These are phyloP conservation scores for Phlogophora meticulosa DNA, from an alignment of 2,888 invertebrate species.

Conservation along the genomic window DNA sequence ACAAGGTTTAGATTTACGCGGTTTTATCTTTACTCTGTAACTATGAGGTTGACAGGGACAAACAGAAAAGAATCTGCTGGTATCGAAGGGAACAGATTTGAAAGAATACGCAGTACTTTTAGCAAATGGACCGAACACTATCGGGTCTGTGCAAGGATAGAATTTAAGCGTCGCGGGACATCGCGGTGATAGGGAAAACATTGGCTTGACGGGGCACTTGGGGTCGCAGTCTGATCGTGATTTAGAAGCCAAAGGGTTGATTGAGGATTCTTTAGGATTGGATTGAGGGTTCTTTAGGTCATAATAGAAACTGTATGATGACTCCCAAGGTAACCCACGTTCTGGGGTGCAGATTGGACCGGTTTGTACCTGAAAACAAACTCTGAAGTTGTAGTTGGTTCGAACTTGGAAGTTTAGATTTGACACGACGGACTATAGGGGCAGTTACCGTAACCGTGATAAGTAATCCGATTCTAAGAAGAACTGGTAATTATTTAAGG, in stretches of 20 bases:
- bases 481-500: neutral
- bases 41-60: neutral
- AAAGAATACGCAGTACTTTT: neutral
- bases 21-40: neutral
- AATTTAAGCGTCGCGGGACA: neutral
- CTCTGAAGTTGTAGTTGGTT: constrained; percentile 4
- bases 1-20: neutral
- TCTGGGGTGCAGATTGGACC: neutral
- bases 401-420: neutral
- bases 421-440: neutral
- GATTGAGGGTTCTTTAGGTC: constrained; percentile 3
- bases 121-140: neutral
- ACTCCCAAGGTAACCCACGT: neutral
- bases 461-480: neutral
- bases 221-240: neutral
- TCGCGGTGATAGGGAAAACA: neutral
- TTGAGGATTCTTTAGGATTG: neutral
- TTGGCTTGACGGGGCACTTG: constrained; percentile 3
- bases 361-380: constrained; percentile 34
- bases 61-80: neutral
- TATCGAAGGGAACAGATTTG: neutral
- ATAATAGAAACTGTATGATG: neutral
- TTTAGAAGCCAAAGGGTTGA: neutral
- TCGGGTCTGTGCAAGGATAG: neutral
- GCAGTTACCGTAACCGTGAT: neutral